Percentiles rank a stretch among this genome's conserved stretches.
phyloP scores from a whole-genome alignment of 2,113 vertebrate genomes.

The Fregetta grallaria region DNA sequence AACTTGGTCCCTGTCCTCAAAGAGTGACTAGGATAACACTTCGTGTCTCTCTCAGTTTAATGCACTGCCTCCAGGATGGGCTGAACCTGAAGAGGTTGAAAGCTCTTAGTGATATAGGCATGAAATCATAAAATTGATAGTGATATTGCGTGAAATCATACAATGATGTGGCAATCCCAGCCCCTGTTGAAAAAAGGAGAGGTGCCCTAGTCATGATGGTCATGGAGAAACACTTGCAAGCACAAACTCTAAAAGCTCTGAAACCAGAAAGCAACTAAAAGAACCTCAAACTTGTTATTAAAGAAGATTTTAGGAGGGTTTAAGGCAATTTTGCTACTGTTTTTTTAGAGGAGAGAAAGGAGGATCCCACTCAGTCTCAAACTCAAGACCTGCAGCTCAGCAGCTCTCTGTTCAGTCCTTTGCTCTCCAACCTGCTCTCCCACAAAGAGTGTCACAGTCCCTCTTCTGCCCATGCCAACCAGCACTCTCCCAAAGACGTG shows the following conservation, averaged over 20 bases:
- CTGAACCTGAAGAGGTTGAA: not conserved
- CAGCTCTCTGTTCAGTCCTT: not conserved
- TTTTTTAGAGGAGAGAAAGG: not conserved
- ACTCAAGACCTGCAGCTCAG: not conserved
- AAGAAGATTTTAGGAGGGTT: not conserved
- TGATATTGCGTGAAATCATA: not conserved
- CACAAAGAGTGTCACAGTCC: too few species aligned
- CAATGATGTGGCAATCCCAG: too few species aligned
- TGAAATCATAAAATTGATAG: not conserved
- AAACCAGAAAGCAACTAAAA: not conserved
- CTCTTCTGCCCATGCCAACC: not conserved
- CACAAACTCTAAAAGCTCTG: fast-evolving
- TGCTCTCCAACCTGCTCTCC: not conserved
- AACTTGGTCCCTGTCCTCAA: not conserved
- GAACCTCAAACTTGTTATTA: too few species aligned
- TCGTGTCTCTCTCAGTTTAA: not conserved
- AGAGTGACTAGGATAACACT: not conserved
- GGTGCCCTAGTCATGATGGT: not conserved
- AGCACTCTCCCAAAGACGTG: not conserved
- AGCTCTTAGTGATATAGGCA: fast-evolving
- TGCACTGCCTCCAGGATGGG: not conserved
- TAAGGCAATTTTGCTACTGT: too few species aligned
- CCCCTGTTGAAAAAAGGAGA: not conserved
- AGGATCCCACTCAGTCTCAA: not conserved
- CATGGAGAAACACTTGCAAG: not conserved